Evolutionary conservation across 2,113 vertebrate genomes (phyloP), one percentile per base, ranked within the genome.

Genomic region (Garra rufa): DNA sequence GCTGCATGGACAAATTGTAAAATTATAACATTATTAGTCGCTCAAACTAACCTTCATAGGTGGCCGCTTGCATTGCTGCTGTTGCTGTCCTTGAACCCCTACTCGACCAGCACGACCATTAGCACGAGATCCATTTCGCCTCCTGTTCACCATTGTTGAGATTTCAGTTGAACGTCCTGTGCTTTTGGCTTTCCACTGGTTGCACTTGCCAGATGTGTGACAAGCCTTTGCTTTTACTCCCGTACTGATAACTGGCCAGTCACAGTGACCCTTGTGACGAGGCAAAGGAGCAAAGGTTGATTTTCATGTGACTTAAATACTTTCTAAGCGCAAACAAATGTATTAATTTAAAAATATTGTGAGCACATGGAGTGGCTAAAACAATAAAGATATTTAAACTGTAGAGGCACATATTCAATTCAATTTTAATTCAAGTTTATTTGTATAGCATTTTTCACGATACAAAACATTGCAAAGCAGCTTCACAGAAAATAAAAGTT

Each of bases 101-200:
- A 75, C 63, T 65, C 73, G 70, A 52, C 59, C 61, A 67, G 73
- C 30, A 41, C 74, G 41, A 6, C 73, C 82, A 67, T 77, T 77
- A 19, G 61, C 82, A 3, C 86, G 83, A 10, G 83, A 28, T 6
- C 86, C 88, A 9, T 83, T 63, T 3, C 88, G 71, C 73, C 82
- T 83, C 44, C 43, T 76, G 11, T 86, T 88, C 55, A 67, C 78
- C 87, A 88, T 88, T 44, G 10, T 80, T 17, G 10, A 82, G 26
- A 69, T 34, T 52, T 61, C 9, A 38, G 24, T 41, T 48, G 24
- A 38, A 24, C 1, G 52, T 57, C 52, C 67, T 57, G 24, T n/a
- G 48, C 61, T 67, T 69, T 70, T 52, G 26, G 61, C 65, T 41
- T 50, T 81, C 46, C 44, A 38, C 44, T 52, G 3, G 13, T 46